Base-by-base conservation (phyloP, 2,113 vertebrate genomes). In the Mobula birostris region DNA sequence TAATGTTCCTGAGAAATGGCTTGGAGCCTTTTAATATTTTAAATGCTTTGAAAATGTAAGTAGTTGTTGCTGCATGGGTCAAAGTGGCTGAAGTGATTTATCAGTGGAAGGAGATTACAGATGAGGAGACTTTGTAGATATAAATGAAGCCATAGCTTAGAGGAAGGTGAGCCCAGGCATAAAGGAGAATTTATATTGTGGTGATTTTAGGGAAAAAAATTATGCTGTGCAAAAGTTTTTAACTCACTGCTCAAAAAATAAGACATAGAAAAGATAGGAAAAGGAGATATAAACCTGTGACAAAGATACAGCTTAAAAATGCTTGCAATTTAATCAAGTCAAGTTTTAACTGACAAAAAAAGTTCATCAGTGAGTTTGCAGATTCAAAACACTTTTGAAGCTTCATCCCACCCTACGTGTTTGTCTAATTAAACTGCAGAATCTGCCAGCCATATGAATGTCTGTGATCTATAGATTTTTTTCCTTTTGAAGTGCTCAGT, bases 381-480 rank as follows among this genome's bases (percentile, higher is more conserved):
- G 87, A 91, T 21, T 93, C 61, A 56, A 68, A 27, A 12, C 40
- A 74, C 36, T 72, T 93, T 93, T 93, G 68, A 93, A 76, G 70
- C 40, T 32, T 93, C 21, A 29, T 36, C 21, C 70, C 5, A 7
- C 11, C 91, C 40, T 74, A 48, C 72, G 15, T 92, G 68, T 92
- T 93, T 93, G 70, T 74, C 68, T 93, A 93, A 93, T 68, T 56
- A 74, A 93, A 12, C 70, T 56, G 40, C 70, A 93, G 68, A 93
- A 93, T 56, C 36, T 40, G 40, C 32, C 74, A 48, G 12, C 40
- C 40, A 76, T 74, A 72, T 36, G 48, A 29, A 56, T 93, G 91
- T 93, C 74, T 93, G 91, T 76, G 72, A 56, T 76, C 70, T 93
- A 74, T 70, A 93, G 91, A 72, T 93, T 74, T 32, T 82, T 32